Evolutionary conservation across 1,140 invertebrate genomes (phyloP), one percentile per base, ranked within the genome.

Genomic region (Heliothis virescens): DNA sequence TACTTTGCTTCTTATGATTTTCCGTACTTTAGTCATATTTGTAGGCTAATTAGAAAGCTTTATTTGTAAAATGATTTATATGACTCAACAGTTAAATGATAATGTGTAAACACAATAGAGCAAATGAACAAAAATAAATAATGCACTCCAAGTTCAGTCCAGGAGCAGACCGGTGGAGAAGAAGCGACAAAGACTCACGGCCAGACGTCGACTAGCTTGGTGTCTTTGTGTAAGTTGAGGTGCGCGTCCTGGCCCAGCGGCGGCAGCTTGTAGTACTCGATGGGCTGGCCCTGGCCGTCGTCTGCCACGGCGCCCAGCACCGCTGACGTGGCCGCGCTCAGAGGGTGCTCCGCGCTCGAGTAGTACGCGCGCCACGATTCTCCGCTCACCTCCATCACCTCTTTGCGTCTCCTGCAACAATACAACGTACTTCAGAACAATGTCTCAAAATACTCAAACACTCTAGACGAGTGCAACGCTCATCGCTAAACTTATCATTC

Each of bases 241-340:
- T 92, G 91, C 2, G 91, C 84, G 57, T 95, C 91, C 79, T 93
- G 93, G 4, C 81, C 89, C 3, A 95, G 84, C 3, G 94, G 88
- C 13, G 95, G 95, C 83, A 95, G 88, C 85, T 95, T 95, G 89
- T 95, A 95, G 85, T 94, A 95, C 82, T 95, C 94, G 59, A 92
- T 90, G 79, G 93, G 79, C 80, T 91, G 88, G 9, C 87, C 89
- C 78, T 91, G 90, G 67, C 60, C 74, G 63, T 92, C 93, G 3
- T 91, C 92, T 0, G 86, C 74, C 11, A 93, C 92, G 53, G 52
- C 62, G 41, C 90, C 91, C 5, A 93, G 88, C 62, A 93, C 89
- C 9, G 91, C 89, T 5, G 91, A 90, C 26, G 91, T 90, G 59
- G 92, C 91, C n/a, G 89, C 90, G 77, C 89, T 90, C 55, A 93